Evolutionary conservation across 2,888 invertebrate genomes (phyloP).

Genomic region (Nasonia oneida): DNA sequence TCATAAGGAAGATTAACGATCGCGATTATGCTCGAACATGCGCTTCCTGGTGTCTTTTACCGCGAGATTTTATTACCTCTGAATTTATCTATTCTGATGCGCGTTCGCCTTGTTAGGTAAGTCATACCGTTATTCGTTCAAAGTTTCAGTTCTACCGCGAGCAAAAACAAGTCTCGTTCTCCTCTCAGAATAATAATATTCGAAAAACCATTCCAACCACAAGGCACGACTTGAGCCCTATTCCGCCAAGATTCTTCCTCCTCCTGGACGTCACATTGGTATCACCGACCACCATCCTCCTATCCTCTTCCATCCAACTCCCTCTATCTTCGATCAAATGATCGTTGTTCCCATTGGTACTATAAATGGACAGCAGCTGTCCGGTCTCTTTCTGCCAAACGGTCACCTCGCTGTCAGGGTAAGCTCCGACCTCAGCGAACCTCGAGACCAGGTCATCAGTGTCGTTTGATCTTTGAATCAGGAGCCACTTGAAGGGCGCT

Average conservation of each 20-base stretch:
- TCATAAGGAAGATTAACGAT: not conserved
- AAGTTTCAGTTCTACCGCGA: not conserved
- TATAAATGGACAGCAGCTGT: slow-evolving; percentile 64
- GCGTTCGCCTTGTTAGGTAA: not conserved
- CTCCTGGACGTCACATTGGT: slow-evolving; percentile 65
- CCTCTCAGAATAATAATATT: not conserved
- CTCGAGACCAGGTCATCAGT: slow-evolving; percentile 2
- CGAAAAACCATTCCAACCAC: slow-evolving; percentile 66
- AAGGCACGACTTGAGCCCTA: slow-evolving; percentile 69
- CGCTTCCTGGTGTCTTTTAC: not conserved
- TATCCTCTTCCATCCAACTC: slow-evolving; percentile 66
- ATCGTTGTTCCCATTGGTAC: slow-evolving; percentile 66
- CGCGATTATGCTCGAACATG: not conserved
- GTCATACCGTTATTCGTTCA: not conserved
- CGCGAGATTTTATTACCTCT: not conserved
- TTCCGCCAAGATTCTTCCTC: slow-evolving; percentile 68
- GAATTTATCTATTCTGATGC: not conserved
- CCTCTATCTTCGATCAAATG: slow-evolving; percentile 70
- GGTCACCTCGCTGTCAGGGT: slow-evolving; percentile 73
- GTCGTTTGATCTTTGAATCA: slow-evolving; percentile 62
- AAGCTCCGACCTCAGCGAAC: slow-evolving; percentile 59
- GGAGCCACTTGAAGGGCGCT: slow-evolving; percentile 71
- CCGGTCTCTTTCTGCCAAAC: slow-evolving; percentile 61
- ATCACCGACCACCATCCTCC: not conserved
- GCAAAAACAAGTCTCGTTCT: not conserved